Evolutionary conservation across 1,140 invertebrate genomes (phyloP).

Genomic region (Bombus cullumanus): DNA sequence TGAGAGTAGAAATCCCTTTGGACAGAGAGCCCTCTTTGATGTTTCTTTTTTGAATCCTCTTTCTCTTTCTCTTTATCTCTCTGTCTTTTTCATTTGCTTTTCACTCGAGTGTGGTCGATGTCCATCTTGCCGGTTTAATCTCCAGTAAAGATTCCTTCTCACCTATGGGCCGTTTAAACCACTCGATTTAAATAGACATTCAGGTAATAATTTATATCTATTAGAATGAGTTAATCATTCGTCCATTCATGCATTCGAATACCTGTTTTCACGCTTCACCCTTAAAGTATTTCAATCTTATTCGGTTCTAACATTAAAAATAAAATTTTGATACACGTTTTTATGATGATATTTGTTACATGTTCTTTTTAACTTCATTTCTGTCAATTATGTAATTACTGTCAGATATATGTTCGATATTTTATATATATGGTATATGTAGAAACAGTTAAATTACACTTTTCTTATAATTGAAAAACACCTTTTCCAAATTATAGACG

Average conservation of each 20-base stretch:
- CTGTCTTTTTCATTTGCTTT: neutral
- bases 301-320: neutral
- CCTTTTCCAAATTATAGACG: too few species aligned
- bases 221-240: constrained; percentile 6
- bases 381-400: too few species aligned
- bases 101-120: constrained; percentile 7
- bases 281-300: neutral
- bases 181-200: constrained; percentile 37
- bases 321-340: too few species aligned
- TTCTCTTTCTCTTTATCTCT: constrained; percentile 5
- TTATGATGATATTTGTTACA: too few species aligned
- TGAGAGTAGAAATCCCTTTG: constrained; percentile 35
- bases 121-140: constrained; percentile 59
- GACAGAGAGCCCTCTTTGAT: constrained; percentile 4
- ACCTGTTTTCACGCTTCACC: neutral
- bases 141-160: constrained; percentile 35
- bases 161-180: constrained; percentile 12
- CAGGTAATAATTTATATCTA: neutral
- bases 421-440: too few species aligned
- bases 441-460: too few species aligned
- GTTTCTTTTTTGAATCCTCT: neutral
- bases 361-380: too few species aligned
- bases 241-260: neutral
- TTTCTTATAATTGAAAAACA: too few species aligned
- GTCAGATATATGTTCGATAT: too few species aligned